Evolutionary conservation across 2,113 vertebrate genomes (phyloP).

Genomic region (Amazona vittata): DNA sequence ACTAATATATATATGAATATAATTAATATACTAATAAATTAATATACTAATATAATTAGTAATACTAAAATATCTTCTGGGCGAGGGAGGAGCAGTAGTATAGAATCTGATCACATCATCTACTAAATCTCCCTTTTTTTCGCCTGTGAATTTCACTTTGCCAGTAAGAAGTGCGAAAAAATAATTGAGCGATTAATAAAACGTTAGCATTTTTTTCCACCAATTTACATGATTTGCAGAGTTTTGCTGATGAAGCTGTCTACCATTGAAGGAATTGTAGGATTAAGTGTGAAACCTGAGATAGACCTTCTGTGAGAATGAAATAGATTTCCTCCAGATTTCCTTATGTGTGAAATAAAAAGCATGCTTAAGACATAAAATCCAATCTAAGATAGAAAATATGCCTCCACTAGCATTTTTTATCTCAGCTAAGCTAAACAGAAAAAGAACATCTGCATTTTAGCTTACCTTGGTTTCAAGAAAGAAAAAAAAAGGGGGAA

Average conservation of each 20-base stretch:
- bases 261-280: neutral
- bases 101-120: neutral
- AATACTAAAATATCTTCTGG: neutral
- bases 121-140: neutral
- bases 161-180: neutral
- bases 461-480: neutral
- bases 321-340: neutral
- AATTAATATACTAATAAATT: neutral
- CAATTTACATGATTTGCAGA: neutral
- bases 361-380: neutral
- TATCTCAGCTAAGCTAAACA: neutral
- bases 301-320: neutral
- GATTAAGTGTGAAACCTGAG: neutral
- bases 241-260: neutral
- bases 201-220: rapidly evolving
- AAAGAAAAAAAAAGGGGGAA: neutral
- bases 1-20: neutral
- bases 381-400: neutral
- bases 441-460: neutral
- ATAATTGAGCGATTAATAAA: neutral
- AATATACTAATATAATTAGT: neutral
- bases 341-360: neutral
- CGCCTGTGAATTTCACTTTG: neutral
- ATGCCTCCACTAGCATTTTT: neutral
- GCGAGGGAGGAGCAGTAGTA: neutral